Evolutionary conservation across 2,113 vertebrate genomes (phyloP).

Genomic region (Neogale vison): DNA sequence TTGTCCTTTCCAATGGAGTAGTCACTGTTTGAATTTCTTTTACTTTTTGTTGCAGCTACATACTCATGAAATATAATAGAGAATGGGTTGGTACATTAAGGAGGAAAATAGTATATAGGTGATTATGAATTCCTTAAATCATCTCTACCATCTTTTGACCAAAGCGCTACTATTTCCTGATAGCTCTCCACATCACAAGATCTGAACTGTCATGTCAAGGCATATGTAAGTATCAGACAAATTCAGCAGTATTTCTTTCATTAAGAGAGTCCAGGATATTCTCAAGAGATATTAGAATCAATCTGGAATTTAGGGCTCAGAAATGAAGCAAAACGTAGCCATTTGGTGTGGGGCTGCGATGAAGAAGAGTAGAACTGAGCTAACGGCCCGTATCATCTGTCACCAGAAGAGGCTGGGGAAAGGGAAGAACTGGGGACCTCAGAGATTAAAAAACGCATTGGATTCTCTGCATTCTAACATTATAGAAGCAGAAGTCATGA

Average conservation of each 20-base stretch:
- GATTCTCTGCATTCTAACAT: neutral
- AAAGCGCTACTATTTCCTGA: neutral
- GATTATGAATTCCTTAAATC: neutral
- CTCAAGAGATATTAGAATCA: neutral
- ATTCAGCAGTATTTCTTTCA: neutral
- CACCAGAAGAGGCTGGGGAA: neutral
- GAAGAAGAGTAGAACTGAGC: neutral
- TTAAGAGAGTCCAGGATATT: neutral
- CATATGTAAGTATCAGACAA: neutral
- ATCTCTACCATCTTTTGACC: neutral
- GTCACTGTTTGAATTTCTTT: neutral
- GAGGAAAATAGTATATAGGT: neutral
- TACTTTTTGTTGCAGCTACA: neutral
- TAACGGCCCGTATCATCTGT: neutral
- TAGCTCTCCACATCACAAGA: neutral
- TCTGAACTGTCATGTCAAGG: constrained; percentile 27
- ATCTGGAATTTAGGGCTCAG: neutral
- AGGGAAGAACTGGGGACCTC: neutral
- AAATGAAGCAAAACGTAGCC: constrained; percentile 21
- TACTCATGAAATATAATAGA: neutral
- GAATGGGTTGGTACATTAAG: neutral
- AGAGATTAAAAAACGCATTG: neutral
- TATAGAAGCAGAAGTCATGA: neutral
- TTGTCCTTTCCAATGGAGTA: neutral
- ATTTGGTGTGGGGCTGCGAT: neutral